These are phyloP conservation scores for Probosciger aterrimus DNA, from an alignment of 2,113 vertebrate genomes.

Conservation along the genomic window DNA sequence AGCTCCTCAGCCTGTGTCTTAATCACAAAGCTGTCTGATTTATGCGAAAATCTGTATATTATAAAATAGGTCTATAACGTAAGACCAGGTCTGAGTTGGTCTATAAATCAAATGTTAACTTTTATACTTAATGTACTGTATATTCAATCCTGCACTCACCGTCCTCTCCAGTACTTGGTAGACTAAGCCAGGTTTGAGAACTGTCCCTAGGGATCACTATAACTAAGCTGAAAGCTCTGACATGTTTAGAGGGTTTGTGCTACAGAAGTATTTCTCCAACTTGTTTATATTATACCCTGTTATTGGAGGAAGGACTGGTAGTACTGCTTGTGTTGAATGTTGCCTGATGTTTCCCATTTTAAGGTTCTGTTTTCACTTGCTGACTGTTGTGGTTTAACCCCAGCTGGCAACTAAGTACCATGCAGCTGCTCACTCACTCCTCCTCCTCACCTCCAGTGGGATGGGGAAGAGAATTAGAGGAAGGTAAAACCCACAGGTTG, in stretches of 20 bases:
- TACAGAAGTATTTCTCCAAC: background rate
- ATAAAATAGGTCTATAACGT: background rate
- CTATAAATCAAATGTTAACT: background rate
- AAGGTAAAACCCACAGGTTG: background rate
- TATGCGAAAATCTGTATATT: background rate
- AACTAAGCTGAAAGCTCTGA: background rate
- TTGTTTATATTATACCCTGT: background rate
- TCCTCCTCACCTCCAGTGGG: background rate
- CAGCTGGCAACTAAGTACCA: background rate
- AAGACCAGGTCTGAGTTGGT: background rate
- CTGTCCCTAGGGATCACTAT: background rate
- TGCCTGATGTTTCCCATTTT: background rate
- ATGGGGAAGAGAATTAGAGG: background rate
- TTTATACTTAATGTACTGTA: background rate
- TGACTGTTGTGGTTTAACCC: background rate
- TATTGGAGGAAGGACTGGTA: background rate
- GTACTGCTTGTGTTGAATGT: background rate
- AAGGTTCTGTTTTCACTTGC: background rate
- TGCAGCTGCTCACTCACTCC: background rate
- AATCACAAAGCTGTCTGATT: background rate
- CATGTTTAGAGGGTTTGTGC: background rate
- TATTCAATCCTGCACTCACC: background rate
- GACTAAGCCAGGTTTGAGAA: background rate
- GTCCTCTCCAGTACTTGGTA: background rate
- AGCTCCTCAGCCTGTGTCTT: background rate